phyloP scores from a whole-genome alignment of 2,113 vertebrate genomes.

The Coryphaenoides rupestris region DNA sequence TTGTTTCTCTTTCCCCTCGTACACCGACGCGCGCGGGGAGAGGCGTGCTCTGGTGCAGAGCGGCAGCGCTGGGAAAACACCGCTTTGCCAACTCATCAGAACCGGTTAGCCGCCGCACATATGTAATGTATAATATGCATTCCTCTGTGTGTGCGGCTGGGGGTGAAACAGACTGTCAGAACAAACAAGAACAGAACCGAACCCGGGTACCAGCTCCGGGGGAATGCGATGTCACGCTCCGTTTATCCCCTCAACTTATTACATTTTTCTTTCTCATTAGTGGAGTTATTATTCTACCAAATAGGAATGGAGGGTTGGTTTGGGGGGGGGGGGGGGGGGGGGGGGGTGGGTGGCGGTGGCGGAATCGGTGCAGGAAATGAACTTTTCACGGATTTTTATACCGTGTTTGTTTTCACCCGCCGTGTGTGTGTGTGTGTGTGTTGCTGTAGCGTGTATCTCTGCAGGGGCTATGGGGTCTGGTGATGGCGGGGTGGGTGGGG shows the following conservation, averaged over 20 bases:
- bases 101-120: too few relatives aligned
- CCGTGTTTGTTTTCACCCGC: slow-evolving; percentile 19
- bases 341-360: slow-evolving; percentile 12
- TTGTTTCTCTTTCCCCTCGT: too few relatives aligned
- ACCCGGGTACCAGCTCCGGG: slow-evolving; percentile 2
- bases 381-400: slow-evolving; percentile 37
- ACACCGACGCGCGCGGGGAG: too few relatives aligned
- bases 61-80: not conserved
- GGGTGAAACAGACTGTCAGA: slow-evolving; percentile 15
- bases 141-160: not conserved
- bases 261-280: slow-evolving; percentile 47
- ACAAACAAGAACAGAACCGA: slow-evolving; percentile 1
- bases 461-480: slow-evolving; percentile 7
- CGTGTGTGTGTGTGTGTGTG: slow-evolving; percentile 5
- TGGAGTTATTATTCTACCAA: slow-evolving; percentile 45
- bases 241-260: slow-evolving; percentile 26
- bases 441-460: slow-evolving; percentile 1
- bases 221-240: slow-evolving; percentile 34
- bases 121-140: not conserved
- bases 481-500: slow-evolving; percentile 3
- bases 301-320: not conserved
- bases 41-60: not conserved
- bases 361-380: slow-evolving; percentile 48
- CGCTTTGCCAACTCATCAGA: not conserved
- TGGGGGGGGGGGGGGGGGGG: not conserved